Percentiles rank a stretch among this genome's conserved stretches.
Conservation (phyloP, 2,797 vertebrate species). For the Xiphophorus birchmanni region DNA sequence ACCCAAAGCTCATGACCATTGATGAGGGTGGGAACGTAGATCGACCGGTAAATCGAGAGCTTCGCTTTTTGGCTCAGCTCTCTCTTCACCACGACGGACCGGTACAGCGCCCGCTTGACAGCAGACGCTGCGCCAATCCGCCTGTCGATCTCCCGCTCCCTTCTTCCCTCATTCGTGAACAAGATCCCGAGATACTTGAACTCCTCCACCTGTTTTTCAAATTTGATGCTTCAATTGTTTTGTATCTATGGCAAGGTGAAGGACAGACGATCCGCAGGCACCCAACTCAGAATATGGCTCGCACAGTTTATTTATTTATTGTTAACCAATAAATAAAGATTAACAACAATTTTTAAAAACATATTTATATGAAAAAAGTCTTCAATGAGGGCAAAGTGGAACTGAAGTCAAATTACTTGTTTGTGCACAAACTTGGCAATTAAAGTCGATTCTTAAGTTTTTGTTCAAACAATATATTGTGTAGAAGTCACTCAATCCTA, state of each 20-base stretch:
- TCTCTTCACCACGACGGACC: too few relatives aligned
- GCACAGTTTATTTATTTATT: neutral
- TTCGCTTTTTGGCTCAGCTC: too few relatives aligned
- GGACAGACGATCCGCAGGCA: neutral
- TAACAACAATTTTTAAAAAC: neutral
- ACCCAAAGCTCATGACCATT: too few relatives aligned
- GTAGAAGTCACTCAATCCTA: neutral
- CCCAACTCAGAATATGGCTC: neutral
- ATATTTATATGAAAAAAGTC: neutral
- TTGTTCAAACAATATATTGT: neutral
- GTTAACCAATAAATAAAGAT: neutral
- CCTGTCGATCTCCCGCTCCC: too few relatives aligned
- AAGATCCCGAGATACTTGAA: too few relatives aligned
- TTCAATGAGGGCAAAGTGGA: neutral
- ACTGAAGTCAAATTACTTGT: neutral
- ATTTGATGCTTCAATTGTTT: neutral
- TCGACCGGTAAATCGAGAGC: too few relatives aligned
- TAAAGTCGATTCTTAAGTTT: neutral
- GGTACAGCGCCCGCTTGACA: too few relatives aligned
- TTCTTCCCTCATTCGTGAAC: too few relatives aligned
- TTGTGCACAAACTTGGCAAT: neutral
- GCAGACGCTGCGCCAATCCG: too few relatives aligned
- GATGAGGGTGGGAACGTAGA: too few relatives aligned
- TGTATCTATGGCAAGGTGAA: neutral
- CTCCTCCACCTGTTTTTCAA: neutral